Conservation (phyloP, 2,888 invertebrate genomes). For the Atrina japonica region DNA sequence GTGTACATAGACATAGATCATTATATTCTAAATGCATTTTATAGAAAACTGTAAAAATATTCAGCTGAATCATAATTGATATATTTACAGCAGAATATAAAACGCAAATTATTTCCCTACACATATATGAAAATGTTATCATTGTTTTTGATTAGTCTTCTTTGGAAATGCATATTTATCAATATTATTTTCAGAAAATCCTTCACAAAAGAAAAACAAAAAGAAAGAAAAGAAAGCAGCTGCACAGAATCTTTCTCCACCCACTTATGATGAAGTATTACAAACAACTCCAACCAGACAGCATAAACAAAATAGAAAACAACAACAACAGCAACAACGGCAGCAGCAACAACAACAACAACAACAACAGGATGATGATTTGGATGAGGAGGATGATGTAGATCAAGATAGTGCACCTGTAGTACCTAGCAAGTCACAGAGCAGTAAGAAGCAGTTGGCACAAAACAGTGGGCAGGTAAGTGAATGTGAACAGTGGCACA, state of each 20-base stretch:
- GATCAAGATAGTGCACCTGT: constrained; percentile 69
- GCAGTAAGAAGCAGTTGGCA: constrained; percentile 25
- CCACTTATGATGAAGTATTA: constrained; percentile 1
- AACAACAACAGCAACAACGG: constrained; percentile 30
- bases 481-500: not conserved
- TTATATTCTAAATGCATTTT: too few species aligned
- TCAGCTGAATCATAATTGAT: too few species aligned
- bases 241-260: constrained; percentile 24
- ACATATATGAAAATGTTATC: too few species aligned
- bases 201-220: constrained; percentile 48
- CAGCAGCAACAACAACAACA: constrained; percentile 41
- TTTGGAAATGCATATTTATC: not conserved
- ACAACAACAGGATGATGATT: constrained; percentile 37
- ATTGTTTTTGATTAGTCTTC: too few species aligned
- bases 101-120: too few species aligned
- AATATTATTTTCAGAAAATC: constrained; percentile 45
- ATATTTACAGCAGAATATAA: too few species aligned
- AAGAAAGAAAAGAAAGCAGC: constrained; percentile 47
- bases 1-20: too few species aligned
- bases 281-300: too few species aligned
- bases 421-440: constrained; percentile 49
- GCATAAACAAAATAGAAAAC: too few species aligned
- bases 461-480: constrained; percentile 7
- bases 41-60: too few species aligned
- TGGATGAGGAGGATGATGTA: constrained; percentile 64